Base-by-base conservation (phyloP, 2,113 vertebrate genomes). In the Hiodon tergisus region DNA sequence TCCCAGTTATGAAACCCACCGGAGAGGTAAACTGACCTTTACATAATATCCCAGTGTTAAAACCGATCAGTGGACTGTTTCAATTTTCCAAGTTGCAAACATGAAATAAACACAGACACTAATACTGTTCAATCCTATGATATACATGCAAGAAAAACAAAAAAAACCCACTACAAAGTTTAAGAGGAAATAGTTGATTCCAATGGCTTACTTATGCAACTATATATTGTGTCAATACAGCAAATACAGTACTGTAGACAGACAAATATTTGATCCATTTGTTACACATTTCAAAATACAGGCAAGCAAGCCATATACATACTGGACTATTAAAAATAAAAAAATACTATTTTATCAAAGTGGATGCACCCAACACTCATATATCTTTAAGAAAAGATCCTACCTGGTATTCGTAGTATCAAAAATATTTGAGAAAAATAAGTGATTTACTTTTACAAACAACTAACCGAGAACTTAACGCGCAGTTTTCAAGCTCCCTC, bases 341-440 rank as follows among this genome's bases (percentile, higher is more conserved):
- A 61, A 72, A 14, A 4, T 65, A 74, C n/a, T 55, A 50, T 54
- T 60, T 57, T 60, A 6, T 66, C 8, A 62, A 62, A 70, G 31
- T 55, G 48, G 48, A 69, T 61, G 31, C 57, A 72, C 31, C 11
- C 71, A 65, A 61, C 63, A 48, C 46, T 73, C 66, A 57, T 67
- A 57, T 16, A 16, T 62, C 58, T 54, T 72, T 72, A 57, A 67
- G 47, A 50, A 77, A 73, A 73, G 51, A 57, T 73, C 70, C 53
- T 46, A 11, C 31, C 50, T 62, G 17, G 53, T 66, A 70, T 10
- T 76, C 66, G 67, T 69, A 65, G 51, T 61, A 58, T 71, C 60
- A 76, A 76, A 71, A 71, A 76, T 71, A 71, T 66, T 71, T 58
- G 65, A 16, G 52, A 69, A 76, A 71, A 71, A 63, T 46, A 50